Evolutionary conservation across 1,140 invertebrate species (phyloP).

Genomic region (Drosophila sulfurigaster): DNA sequence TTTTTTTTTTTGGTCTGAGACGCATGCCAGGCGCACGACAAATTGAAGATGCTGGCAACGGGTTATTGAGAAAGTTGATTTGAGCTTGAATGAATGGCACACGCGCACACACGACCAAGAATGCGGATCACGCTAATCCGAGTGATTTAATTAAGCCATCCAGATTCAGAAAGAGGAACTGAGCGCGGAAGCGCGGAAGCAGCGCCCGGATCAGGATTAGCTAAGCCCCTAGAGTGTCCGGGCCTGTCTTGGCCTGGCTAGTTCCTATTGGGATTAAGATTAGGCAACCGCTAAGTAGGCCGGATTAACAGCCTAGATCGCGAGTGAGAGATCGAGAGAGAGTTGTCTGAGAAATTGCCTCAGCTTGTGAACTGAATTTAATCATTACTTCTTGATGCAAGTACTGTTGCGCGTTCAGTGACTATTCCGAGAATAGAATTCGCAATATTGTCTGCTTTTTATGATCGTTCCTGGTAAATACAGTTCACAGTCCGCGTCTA

Average conservation of each 20-base stretch:
- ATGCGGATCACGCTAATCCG: slow-evolving; percentile 46
- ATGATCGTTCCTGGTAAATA: slow-evolving; percentile 40
- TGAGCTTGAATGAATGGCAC: slow-evolving; percentile 26
- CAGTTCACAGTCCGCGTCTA: slow-evolving; percentile 14
- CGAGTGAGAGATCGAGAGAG: neutral
- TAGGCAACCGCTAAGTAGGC: slow-evolving; percentile 57
- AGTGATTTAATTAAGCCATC: slow-evolving; percentile 49
- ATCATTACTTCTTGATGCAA: neutral
- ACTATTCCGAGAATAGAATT: slow-evolving; percentile 13
- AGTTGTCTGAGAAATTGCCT: neutral
- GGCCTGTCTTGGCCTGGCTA: slow-evolving; percentile 25
- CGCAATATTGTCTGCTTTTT: slow-evolving; percentile 19
- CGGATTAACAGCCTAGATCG: slow-evolving; percentile 39
- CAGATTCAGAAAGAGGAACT: neutral
- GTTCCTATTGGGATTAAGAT: slow-evolving; percentile 69
- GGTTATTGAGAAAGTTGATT: slow-evolving; percentile 20
- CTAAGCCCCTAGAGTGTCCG: slow-evolving; percentile 9
- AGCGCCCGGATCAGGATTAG: slow-evolving; percentile 3
- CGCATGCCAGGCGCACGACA: slow-evolving; percentile 50
- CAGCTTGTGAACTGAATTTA: no score
- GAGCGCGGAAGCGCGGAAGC: slow-evolving; percentile 10
- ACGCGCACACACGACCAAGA: neutral
- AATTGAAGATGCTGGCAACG: slow-evolving; percentile 19
- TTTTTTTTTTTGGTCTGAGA: neutral
- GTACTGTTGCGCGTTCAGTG: neutral